Base-by-base conservation (phyloP, 30 jellyfish, hydroid and myxozoan species). In the Aurelia coerulea region DNA sequence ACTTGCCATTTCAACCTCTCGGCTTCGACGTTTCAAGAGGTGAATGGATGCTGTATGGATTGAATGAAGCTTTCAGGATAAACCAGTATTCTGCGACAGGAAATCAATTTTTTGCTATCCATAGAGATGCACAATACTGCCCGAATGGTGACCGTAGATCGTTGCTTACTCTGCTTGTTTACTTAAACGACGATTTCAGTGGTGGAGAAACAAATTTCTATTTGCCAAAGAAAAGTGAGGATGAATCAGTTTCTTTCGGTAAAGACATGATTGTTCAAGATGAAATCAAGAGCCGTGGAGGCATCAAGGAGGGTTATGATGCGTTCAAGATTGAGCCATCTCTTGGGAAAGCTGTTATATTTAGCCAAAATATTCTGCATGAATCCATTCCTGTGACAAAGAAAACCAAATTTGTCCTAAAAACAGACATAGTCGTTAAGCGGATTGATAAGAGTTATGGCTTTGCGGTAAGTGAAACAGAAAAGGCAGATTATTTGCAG, bases 121-220 rank as follows among this genome's bases (percentile, higher is more conserved):
- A 78, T 65, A 80, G 68, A 69, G 92, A 79, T 60, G 80, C 96
- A 0, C 96, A 79, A 64, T 88, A 59, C 59, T 88, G 96, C 75
- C 96, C 96, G 1, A 72, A 62, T 60, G 92, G 96, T 42, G 96
- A 88, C 69, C 81, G 67, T 23, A 78, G 96, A 53, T 88, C 96
- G 0, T 1, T 88, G 11, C 68, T 68, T 14, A 72, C 96, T 9
- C 72, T 88, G 19, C 56, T 88, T 46, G 65, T 88, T 53, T 88
- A 88, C 49, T 62, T 80, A 80, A 88, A 88, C 51, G 96, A 88
- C 62, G 92, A 80, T 31, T 88, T 78, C 63, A 56, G 39, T 41
- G 92, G 88, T 31, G 96, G 96, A 35, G 81, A 49, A 34, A 88
- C 92, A 14, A 62, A 14, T 37, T 88, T 88, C 74, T 88, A 88